A percentile compares a stretch with the other conserved stretches of the same genome.
These are phyloP conservation scores for Dicrurus megarhynchus DNA, from an alignment of 2,113 vertebrate species.

Conservation along the genomic window DNA sequence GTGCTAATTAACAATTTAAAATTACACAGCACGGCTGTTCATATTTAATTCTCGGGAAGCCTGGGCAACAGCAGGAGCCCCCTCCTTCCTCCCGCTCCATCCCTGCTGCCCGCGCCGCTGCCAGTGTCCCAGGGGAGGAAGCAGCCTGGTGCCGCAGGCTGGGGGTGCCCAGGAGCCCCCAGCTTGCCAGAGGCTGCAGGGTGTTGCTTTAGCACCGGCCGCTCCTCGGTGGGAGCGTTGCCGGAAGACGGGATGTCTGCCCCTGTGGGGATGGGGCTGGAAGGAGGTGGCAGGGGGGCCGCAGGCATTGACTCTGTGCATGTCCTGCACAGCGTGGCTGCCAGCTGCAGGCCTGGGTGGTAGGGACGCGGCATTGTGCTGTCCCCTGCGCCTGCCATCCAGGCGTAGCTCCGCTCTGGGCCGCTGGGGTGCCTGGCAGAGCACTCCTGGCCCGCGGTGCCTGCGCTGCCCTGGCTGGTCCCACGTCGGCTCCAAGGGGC, in stretches of 20 bases:
- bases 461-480: accelerated
- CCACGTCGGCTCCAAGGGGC: accelerated
- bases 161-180: not conserved
- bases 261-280: not conserved
- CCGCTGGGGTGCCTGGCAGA: accelerated
- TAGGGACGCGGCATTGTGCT: accelerated
- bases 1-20: constrained; percentile 99
- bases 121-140: not conserved
- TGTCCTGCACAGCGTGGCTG: not conserved
- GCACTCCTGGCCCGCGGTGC: accelerated
- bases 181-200: not conserved
- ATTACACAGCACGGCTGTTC: constrained; percentile 92
- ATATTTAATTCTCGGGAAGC: constrained; percentile 87
- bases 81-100: constrained; percentile 37
- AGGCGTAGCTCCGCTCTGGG: accelerated
- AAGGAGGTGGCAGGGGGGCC: accelerated
- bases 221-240: accelerated
- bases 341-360: not conserved
- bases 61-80: constrained; percentile 68
- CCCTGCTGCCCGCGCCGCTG: constrained; percentile 24
- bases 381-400: accelerated
- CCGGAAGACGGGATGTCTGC: not conserved
- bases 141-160: not conserved
- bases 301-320: accelerated
- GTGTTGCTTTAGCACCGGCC: not conserved